A percentile compares a stretch with the other conserved stretches of the same genome.
Conservation (phyloP, 2,113 vertebrate species). For the Cyanocitta stelleri region DNA sequence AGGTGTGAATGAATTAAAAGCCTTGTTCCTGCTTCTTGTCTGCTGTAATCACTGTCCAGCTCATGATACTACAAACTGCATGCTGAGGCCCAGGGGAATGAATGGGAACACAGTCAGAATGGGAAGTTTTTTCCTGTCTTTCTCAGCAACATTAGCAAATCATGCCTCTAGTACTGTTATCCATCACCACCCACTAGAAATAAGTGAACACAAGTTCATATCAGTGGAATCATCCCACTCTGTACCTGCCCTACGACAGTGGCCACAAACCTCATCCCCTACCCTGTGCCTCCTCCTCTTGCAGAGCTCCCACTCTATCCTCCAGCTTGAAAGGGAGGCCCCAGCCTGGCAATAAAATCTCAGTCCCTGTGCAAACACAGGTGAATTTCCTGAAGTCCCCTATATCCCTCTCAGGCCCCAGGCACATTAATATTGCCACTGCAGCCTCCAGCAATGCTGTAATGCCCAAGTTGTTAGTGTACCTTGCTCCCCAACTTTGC, state of each 20-base stretch:
- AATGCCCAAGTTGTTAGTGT: not conserved
- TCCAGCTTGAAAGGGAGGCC: not conserved
- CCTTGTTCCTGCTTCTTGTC: not conserved
- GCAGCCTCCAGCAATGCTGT: not conserved
- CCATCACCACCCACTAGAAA: not conserved
- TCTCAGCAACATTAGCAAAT: not conserved
- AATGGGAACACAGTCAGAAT: not conserved
- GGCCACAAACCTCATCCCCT: not conserved
- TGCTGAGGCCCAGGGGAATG: not conserved
- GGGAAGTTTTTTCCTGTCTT: not conserved
- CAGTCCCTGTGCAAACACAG: not conserved
- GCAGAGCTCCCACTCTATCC: not conserved
- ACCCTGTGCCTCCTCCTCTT: not conserved
- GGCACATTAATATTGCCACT: not conserved
- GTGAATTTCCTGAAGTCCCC: not conserved
- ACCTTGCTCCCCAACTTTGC: not conserved
- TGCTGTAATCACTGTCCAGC: not conserved
- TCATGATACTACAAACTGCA: not conserved
- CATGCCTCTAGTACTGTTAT: not conserved
- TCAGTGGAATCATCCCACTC: not conserved
- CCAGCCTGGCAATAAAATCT: not conserved
- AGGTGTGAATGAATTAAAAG: not conserved
- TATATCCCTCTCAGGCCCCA: not conserved
- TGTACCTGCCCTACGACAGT: accelerated
- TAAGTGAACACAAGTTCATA: not conserved